Evolutionary conservation across 2,888 invertebrate genomes (phyloP).

Genomic region (Ophion costatus): DNA sequence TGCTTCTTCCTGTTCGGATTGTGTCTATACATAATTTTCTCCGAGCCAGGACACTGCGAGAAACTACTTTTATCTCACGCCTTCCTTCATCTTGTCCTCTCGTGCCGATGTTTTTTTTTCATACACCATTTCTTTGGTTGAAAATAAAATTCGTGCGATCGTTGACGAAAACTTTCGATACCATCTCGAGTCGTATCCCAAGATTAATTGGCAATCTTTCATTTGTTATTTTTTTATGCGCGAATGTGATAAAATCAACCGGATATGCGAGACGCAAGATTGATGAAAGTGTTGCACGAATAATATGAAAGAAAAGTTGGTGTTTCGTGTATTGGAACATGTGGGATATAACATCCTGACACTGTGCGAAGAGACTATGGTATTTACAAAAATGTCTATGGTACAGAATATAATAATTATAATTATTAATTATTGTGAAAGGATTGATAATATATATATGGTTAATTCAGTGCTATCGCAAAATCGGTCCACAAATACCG

Average conservation of each 20-base stretch:
- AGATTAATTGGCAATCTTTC: background rate
- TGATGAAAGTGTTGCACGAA: too few relatives aligned
- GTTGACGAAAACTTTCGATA: background rate
- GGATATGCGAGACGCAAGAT: too few relatives aligned
- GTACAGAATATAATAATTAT: too few relatives aligned
- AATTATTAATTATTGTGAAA: too few relatives aligned
- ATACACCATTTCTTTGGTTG: background rate
- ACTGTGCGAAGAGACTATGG: too few relatives aligned
- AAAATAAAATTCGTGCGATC: background rate
- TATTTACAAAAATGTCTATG: too few relatives aligned
- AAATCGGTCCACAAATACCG: too few relatives aligned
- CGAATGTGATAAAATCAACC: background rate
- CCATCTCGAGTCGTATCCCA: background rate
- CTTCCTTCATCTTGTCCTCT: conserved; percentile 28
- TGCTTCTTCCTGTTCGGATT: conserved; percentile 56
- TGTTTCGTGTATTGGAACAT: too few relatives aligned
- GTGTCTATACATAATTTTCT: conserved; percentile 33
- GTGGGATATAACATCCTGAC: too few relatives aligned
- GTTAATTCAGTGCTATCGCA: too few relatives aligned
- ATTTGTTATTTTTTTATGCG: background rate
- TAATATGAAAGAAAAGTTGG: too few relatives aligned
- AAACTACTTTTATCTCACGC: conserved; percentile 52
- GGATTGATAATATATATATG: too few relatives aligned
- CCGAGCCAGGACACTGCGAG: conserved; percentile 41
- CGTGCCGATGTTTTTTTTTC: conserved; percentile 14